phyloP scores from a whole-genome alignment of 2,797 vertebrate species.

The Sebastes oblongus region DNA sequence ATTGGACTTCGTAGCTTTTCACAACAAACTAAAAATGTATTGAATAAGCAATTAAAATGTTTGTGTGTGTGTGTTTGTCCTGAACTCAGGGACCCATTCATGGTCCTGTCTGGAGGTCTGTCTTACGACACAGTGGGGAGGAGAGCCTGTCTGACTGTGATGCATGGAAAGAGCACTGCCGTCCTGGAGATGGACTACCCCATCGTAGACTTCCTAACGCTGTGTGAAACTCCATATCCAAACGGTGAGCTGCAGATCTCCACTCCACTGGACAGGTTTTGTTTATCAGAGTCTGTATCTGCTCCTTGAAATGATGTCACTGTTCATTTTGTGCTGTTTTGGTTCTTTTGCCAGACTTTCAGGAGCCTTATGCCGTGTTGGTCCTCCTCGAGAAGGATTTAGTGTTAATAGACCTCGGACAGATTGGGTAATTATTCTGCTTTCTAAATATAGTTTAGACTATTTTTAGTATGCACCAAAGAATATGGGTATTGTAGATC shows the following conservation, averaged over 20 bases:
- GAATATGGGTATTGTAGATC: neutral
- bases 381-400: constrained; percentile 98
- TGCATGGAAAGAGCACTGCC: constrained; percentile 98
- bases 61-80: constrained; percentile 16
- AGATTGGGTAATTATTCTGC: constrained; percentile 90
- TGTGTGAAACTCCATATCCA: constrained; percentile 99
- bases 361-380: constrained; percentile 98
- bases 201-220: constrained; percentile 96
- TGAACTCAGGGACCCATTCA: constrained; percentile 91
- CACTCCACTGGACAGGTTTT: neutral
- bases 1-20: neutral
- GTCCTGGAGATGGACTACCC: constrained; percentile 99
- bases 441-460: constrained; percentile 1
- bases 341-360: constrained; percentile 87
- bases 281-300: neutral
- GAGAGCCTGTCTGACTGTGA: constrained; percentile 97
- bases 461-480: neutral
- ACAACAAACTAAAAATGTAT: neutral
- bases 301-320: neutral
- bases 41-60: constrained; percentile 18
- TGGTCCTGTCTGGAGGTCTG: constrained; percentile 95
- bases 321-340: neutral
- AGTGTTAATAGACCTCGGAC: constrained; percentile 97
- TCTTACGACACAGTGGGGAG: constrained; percentile 97
- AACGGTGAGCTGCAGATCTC: constrained; percentile 83